Conservation (phyloP, 1,140 invertebrate species). For the Penaeus japonicus region DNA sequence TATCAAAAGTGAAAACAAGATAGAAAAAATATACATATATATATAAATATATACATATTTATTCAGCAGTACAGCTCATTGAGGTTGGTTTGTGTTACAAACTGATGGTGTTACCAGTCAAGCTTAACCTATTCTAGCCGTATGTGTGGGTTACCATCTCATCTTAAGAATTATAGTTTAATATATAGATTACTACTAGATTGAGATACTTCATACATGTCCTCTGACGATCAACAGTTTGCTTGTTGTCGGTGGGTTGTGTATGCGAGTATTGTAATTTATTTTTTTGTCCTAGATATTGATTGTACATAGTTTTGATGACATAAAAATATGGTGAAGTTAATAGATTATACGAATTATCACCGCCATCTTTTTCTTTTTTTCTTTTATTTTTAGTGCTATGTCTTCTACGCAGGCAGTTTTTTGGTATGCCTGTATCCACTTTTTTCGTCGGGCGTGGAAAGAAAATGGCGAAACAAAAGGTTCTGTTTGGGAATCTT, state of each 20-base stretch:
- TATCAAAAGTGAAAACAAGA: too few species aligned
- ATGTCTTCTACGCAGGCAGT: background rate
- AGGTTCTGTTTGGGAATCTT: too few species aligned
- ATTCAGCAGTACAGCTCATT: background rate
- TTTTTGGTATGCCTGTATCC: background rate
- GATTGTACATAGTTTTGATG: constrained; percentile 16
- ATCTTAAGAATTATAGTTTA: constrained; percentile 51
- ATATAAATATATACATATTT: background rate
- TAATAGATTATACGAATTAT: background rate
- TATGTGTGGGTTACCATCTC: constrained; percentile 51
- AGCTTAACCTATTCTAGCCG: constrained; percentile 51
- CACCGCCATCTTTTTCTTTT: too few species aligned
- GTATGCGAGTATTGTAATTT: constrained; percentile 47
- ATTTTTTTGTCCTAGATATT: constrained; percentile 45
- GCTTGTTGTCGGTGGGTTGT: constrained; percentile 3
- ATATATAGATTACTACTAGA: constrained; percentile 48
- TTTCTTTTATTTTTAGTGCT: background rate
- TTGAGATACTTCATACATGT: constrained; percentile 26
- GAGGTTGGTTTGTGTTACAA: constrained; percentile 13
- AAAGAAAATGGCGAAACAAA: background rate
- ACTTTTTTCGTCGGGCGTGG: background rate
- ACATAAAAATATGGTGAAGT: constrained; percentile 18
- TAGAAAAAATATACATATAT: background rate
- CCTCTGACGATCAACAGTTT: background rate
- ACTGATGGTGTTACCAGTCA: constrained; percentile 48